Base-by-base conservation (phyloP, 2,113 vertebrate genomes). In the Dascyllus trimaculatus region DNA sequence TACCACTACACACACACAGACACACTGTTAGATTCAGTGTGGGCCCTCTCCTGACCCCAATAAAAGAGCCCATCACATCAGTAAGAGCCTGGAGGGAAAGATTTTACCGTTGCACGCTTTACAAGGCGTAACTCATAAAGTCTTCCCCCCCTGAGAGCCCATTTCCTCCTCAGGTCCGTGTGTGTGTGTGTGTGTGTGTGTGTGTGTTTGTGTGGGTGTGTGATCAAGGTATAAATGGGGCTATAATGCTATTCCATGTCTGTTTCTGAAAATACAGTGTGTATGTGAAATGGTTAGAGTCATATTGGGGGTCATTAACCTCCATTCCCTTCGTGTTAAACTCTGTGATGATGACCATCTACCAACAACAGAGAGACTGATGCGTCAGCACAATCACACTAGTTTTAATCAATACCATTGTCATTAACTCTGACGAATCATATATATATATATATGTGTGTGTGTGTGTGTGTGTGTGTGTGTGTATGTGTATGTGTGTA, bases 11-110 rank as follows among this genome's bases (percentile, higher is more conserved):
- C 40, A 75, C n/a, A 77, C 52, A 65, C 71, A 53, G 32, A 71
- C 49, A 69, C 32, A 73, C 56, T 51, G 74, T 54, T 25, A 7
- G 32, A 71, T 80, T 69, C 49, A 65, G 25, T 68, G 53, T 49
- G 53, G 11, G 71, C 48, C 87, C 80, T 75, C 66, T 78, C 13
- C 38, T 89, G 86, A 88, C 89, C 90, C 86, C 87, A 92, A 86
- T 92, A 92, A 92, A 92, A 79, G 76, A 87, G 62, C 67, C 74
- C 85, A 86, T 90, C 82, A 86, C 75, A 85, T 84, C 80, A 84
- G 84, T 73, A 60, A 88, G 80, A 83, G 89, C 87, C 81, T 78
- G 77, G 26, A 66, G 78, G 86, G 80, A 84, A 86, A 71, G 63
- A 83, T 88, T 87, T 88, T 74, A 87, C 75, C 11, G 6, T 38